Evolutionary conservation across 2,888 invertebrate genomes (phyloP).

Genomic region (Furcula furcula): DNA sequence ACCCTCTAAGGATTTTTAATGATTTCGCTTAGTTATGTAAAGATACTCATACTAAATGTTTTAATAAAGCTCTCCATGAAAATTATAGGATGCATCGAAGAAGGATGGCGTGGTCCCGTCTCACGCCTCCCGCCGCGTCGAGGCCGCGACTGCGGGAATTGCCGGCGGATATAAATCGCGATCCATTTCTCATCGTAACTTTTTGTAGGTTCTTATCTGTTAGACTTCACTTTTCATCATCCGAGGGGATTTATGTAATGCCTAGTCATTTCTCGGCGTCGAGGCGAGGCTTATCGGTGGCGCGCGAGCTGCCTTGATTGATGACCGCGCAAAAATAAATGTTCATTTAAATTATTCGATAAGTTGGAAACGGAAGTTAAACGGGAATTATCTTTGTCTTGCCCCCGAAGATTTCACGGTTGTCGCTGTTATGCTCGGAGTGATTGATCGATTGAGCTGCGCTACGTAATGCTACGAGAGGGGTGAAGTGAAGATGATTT

Average conservation of each 20-base stretch:
- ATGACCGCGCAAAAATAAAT: constrained; percentile 83
- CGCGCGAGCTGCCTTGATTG: constrained; percentile 80
- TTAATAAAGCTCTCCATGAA: background rate
- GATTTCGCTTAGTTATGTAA: background rate
- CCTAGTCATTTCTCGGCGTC: constrained; percentile 84
- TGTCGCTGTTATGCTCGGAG: constrained; percentile 73
- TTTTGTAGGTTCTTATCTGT: constrained; percentile 83
- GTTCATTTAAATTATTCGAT: constrained; percentile 83
- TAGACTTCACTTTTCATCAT: constrained; percentile 83
- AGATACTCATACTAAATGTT: background rate
- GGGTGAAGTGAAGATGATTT: constrained; percentile 22
- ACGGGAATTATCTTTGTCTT: constrained; percentile 83
- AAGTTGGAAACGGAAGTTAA: constrained; percentile 83
- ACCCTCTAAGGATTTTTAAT: too few relatives aligned
- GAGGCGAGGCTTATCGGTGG: constrained; percentile 78
- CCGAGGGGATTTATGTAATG: constrained; percentile 83
- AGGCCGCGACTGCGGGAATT: constrained; percentile 46
- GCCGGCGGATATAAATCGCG: constrained; percentile 79
- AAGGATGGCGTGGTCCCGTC: background rate
- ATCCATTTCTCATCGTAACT: constrained; percentile 83
- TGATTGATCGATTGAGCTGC: constrained; percentile 71
- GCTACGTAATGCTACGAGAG: constrained; percentile 20
- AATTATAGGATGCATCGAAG: constrained; percentile 1
- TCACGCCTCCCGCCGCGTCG: constrained; percentile 6
- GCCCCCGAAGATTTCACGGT: constrained; percentile 77